phyloP scores from a whole-genome alignment of 1,140 invertebrate genomes.

The Bombus consobrinus region DNA sequence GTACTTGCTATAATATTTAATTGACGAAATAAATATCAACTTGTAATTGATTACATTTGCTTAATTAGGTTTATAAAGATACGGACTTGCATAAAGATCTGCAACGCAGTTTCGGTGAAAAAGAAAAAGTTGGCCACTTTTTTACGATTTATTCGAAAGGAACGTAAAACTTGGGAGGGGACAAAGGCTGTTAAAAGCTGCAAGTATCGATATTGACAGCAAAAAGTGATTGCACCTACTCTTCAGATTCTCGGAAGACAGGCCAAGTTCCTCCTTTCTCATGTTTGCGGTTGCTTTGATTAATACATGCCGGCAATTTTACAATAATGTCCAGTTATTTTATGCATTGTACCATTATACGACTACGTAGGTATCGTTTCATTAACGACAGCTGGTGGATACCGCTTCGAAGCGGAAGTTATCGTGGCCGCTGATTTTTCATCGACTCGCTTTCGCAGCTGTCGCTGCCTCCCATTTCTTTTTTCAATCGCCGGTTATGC shows the following conservation, averaged over 20 bases:
- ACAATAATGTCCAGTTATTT: constrained; percentile 48
- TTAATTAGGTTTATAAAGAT: too few relatives aligned
- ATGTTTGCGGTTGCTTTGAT: neutral
- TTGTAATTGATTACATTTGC: too few relatives aligned
- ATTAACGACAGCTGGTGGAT: constrained; percentile 56
- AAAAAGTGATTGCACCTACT: neutral
- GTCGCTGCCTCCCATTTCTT: constrained; percentile 13
- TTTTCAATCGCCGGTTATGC: neutral
- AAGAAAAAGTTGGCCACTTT: neutral
- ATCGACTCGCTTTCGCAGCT: constrained; percentile 70
- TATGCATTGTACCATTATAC: constrained; percentile 38
- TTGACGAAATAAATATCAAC: too few relatives aligned
- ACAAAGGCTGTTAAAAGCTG: neutral
- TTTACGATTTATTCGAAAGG: neutral
- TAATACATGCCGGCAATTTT: neutral
- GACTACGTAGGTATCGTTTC: constrained; percentile 26
- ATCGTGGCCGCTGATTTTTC: constrained; percentile 15
- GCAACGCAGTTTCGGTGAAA: too few relatives aligned
- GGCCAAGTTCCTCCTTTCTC: neutral
- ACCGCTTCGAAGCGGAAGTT: constrained; percentile 44
- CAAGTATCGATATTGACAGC: neutral
- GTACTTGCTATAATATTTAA: too few relatives aligned
- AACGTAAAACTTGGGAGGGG: neutral
- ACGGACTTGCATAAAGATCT: too few relatives aligned
- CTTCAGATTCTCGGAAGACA: neutral